A percentile compares a stretch with the other conserved stretches of the same genome.
Evolutionary conservation across 2,797 vertebrate genomes (phyloP).

Genomic region (Pseudomugil tenellus): DNA sequence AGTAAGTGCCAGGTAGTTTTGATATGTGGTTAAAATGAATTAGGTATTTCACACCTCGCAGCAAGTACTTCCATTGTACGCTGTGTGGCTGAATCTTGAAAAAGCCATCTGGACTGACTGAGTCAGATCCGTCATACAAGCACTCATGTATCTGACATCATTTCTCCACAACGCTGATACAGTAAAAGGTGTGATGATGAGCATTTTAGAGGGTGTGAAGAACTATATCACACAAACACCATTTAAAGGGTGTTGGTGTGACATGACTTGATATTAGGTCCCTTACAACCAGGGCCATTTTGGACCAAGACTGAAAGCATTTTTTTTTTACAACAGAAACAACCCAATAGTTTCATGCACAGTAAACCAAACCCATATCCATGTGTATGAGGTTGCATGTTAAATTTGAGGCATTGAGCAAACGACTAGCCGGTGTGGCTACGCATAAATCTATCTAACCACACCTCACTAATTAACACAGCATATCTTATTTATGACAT

Average conservation of each 20-base stretch:
- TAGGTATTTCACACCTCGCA: constrained; percentile 59
- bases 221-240: constrained; percentile 23
- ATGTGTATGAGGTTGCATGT: background rate
- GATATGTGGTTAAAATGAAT: constrained; percentile 52
- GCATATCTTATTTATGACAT: constrained; percentile 9
- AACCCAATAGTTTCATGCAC: background rate
- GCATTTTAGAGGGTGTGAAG: constrained; percentile 45
- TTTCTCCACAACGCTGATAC: constrained; percentile 51
- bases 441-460: constrained; percentile 5
- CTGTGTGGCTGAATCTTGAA: constrained; percentile 45
- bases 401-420: background rate
- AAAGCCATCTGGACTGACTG: constrained; percentile 46
- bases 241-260: constrained; percentile 31
- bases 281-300: background rate
- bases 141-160: constrained; percentile 33
- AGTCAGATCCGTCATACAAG: constrained; percentile 43
- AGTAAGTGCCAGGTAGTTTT: constrained; percentile 26
- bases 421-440: constrained; percentile 10
- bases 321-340: background rate
- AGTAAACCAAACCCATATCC: constrained; percentile 5
- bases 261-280: constrained; percentile 17
- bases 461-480: constrained; percentile 7
- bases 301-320: background rate
- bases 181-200: constrained; percentile 51
- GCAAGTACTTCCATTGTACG: constrained; percentile 33